Percentiles rank a stretch among this genome's conserved stretches.
Conservation (phyloP, 2,113 vertebrate species). For the Syngnathoides biaculeatus region DNA sequence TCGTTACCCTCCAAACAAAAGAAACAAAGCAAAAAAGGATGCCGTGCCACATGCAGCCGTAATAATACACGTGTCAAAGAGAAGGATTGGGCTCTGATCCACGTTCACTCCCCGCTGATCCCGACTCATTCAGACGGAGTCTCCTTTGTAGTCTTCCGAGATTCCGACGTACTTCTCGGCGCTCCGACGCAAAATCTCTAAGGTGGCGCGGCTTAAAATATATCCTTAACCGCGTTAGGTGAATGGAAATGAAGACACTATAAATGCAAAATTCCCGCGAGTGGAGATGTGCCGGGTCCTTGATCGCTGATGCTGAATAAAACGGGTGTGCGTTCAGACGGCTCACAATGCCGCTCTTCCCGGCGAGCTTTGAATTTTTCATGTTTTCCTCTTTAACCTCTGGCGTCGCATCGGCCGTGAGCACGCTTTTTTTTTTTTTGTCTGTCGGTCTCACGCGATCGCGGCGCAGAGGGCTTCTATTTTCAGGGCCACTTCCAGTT, state of each 20-base stretch:
- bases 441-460: neutral
- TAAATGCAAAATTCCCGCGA: constrained; percentile 24
- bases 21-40: constrained; percentile 1
- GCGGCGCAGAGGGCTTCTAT: constrained; percentile 4
- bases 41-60: constrained; percentile 10
- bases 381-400: neutral
- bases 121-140: constrained; percentile 36
- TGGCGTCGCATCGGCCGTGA: neutral
- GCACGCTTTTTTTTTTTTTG: neutral
- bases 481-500: constrained; percentile 49
- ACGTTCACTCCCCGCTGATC: constrained; percentile 19
- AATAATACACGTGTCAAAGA: constrained; percentile 31
- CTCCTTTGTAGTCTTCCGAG: constrained; percentile 10
- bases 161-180: neutral
- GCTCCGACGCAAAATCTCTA: neutral
- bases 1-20: neutral
- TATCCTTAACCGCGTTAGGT: neutral
- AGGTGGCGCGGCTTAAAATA: neutral
- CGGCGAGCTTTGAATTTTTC: constrained; percentile 6
- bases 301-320: constrained; percentile 56
- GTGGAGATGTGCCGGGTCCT: constrained; percentile 24
- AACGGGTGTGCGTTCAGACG: constrained; percentile 23
- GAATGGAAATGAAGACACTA: neutral
- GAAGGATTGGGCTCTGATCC: constrained; percentile 40
- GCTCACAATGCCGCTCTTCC: constrained; percentile 11